These are phyloP conservation scores for Darevskia mixta DNA, from an alignment of 2,797 vertebrate genomes.

Conservation along the genomic window DNA sequence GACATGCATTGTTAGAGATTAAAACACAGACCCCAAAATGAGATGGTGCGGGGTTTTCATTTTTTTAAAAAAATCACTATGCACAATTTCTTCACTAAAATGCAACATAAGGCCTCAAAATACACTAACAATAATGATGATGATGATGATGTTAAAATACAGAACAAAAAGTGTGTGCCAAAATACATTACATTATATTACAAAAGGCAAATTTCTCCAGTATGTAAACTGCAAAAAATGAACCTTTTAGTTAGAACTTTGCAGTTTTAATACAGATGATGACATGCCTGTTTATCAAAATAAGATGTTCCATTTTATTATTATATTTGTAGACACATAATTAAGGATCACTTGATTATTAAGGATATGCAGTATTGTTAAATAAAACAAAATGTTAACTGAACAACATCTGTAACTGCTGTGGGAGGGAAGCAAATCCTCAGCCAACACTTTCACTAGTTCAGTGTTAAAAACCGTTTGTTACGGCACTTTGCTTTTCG, in stretches of 20 bases:
- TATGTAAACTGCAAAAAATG: constrained; percentile 10
- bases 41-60: constrained; percentile 54
- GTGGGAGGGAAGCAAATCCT: constrained; percentile 13
- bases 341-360: neutral
- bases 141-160: constrained; percentile 38
- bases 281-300: neutral
- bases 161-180: constrained; percentile 10
- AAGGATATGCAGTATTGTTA: constrained; percentile 17
- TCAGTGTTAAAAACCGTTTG: constrained; percentile 32
- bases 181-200: constrained; percentile 32
- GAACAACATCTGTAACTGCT: constrained; percentile 43
- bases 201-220: constrained; percentile 21
- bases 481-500: constrained; percentile 22
- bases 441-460: neutral
- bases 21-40: constrained; percentile 38
- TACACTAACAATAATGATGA: constrained; percentile 35
- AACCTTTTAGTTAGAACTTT: no score
- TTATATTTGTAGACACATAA: neutral
- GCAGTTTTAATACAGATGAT: neutral
- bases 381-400: constrained; percentile 29
- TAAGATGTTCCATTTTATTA: neutral
- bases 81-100: constrained; percentile 27
- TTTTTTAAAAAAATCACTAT: constrained; percentile 54
- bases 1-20: neutral
- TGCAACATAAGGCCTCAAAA: constrained; percentile 59